Conservation (phyloP, 2,797 vertebrate species). For the Gallirallus australis region DNA sequence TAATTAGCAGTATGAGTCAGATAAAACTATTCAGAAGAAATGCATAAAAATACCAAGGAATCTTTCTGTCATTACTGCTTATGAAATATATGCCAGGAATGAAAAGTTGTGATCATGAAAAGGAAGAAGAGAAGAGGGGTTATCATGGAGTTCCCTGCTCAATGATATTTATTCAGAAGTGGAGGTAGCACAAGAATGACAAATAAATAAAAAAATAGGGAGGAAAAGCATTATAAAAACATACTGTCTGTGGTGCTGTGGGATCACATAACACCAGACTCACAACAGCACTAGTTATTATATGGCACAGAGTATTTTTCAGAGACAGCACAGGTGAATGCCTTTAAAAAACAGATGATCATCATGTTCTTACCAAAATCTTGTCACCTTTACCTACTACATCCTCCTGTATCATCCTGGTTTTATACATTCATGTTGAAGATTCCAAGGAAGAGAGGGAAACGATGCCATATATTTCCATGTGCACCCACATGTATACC, state of each 20-base stretch:
- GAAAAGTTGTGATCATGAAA: not conserved
- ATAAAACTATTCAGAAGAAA: not conserved
- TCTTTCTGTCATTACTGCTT: not conserved
- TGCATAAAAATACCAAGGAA: not conserved
- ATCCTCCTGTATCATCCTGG: not conserved
- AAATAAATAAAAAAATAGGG: not conserved
- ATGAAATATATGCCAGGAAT: not conserved
- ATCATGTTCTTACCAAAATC: not conserved
- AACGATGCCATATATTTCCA: not conserved
- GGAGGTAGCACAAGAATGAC: not conserved
- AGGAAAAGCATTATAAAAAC: not conserved
- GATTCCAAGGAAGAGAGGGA: not conserved
- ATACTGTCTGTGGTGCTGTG: too few species aligned
- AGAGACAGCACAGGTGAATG: not conserved
- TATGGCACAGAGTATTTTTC: not conserved
- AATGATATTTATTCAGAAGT: not conserved
- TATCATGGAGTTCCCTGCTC: not conserved
- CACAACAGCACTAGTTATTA: not conserved
- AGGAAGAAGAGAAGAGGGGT: not conserved
- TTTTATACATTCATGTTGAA: not conserved
- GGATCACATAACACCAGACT: not conserved
- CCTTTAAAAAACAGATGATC: not conserved
- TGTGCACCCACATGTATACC: rapidly evolving
- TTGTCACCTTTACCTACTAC: not conserved
- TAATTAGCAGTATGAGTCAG: not conserved